Evolutionary conservation across 2,797 vertebrate genomes (phyloP).

Genomic region (Lacerta viridis): DNA sequence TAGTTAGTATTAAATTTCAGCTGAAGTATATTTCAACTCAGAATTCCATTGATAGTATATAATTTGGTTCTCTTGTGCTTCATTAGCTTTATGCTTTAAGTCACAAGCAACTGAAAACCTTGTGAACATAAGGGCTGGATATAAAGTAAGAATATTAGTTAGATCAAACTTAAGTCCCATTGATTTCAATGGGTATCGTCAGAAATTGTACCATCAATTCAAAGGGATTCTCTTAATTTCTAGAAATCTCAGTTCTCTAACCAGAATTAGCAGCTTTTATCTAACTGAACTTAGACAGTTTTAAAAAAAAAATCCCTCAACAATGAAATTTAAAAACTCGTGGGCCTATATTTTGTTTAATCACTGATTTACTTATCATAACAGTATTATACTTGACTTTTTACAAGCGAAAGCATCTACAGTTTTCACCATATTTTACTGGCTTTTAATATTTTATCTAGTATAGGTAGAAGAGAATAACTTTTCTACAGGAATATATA

Average conservation of each 20-base stretch:
- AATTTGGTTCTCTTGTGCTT: background rate
- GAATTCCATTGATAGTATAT: background rate
- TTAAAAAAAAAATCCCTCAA: background rate
- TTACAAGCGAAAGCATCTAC: background rate
- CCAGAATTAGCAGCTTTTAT: background rate
- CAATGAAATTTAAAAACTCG: conserved; percentile 14
- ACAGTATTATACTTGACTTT: conserved; percentile 30
- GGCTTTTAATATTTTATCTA: conserved; percentile 26
- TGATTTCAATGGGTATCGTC: background rate
- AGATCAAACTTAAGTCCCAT: background rate
- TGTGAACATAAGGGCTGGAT: background rate
- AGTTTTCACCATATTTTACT: conserved; percentile 12
- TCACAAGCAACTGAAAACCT: background rate
- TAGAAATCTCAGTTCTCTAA: background rate
- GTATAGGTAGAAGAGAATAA: conserved; percentile 31
- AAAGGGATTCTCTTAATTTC: conserved; percentile 13
- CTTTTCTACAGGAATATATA: conserved; percentile 52
- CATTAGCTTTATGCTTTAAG: conserved; percentile 1
- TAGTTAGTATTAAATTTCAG: conserved; percentile 12
- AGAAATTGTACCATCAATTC: background rate
- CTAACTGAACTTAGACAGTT: conserved; percentile 13
- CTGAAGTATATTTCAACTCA: background rate
- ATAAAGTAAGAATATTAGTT: background rate
- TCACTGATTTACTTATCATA: background rate
- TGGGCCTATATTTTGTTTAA: conserved; percentile 1